A percentile compares a stretch with the other conserved stretches of the same genome.
Evolutionary conservation across 2,797 vertebrate genomes (phyloP).

Genomic region (Lemur catta): DNA sequence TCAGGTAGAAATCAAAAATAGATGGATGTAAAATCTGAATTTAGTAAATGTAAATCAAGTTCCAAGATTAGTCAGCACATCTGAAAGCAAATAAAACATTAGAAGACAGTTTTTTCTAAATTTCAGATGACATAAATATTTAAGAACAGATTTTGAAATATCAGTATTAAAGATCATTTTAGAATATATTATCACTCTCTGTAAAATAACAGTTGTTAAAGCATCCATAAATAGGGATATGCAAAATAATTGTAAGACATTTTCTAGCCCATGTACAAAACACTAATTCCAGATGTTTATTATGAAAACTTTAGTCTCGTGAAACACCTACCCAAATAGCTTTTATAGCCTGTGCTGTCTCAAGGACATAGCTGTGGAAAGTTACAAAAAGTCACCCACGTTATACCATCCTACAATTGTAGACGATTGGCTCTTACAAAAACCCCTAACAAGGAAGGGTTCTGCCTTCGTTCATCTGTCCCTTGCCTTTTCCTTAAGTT

Average conservation of each 20-base stretch:
- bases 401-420: background rate
- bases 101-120: conserved; percentile 27
- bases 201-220: conserved; percentile 77
- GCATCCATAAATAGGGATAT: conserved; percentile 76
- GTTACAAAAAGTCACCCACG: background rate
- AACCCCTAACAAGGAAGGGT: background rate
- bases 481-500: background rate
- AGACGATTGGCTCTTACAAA: background rate
- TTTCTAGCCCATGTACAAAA: conserved; percentile 49
- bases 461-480: background rate
- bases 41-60: background rate
- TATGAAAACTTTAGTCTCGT: background rate
- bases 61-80: conserved; percentile 60
- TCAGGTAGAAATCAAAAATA: conserved; percentile 41
- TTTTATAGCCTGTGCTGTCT: background rate
- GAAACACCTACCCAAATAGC: background rate
- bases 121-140: conserved; percentile 70
- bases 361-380: background rate
- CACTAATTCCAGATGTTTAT: conserved; percentile 59
- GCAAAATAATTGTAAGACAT: conserved; percentile 73
- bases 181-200: conserved; percentile 82
- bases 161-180: conserved; percentile 82
- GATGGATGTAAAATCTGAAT: background rate
- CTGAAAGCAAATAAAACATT: conserved; percentile 29
- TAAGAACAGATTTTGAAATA: conserved; percentile 84